phyloP scores from a whole-genome alignment of 2,888 invertebrate genomes.

The Ellobium chinense region DNA sequence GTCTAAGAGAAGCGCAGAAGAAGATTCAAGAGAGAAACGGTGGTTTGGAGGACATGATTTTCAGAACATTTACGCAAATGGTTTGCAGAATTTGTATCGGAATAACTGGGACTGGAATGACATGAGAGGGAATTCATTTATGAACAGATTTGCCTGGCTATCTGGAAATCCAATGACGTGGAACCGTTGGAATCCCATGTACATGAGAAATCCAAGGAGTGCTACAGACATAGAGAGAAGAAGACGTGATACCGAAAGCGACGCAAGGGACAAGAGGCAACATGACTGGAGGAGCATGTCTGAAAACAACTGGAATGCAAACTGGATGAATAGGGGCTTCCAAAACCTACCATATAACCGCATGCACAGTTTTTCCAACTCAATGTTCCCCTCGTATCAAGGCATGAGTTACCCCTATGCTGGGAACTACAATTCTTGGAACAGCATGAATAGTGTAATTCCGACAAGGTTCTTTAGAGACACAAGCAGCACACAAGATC shows the following conservation, averaged over 20 bases:
- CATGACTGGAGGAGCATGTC: not conserved
- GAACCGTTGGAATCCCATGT: not conserved
- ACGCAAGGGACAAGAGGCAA: not conserved
- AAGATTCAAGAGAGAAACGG: not conserved
- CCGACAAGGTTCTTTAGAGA: constrained; percentile 1
- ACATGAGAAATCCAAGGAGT: not conserved
- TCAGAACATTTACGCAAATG: constrained; percentile 3
- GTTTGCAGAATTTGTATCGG: not conserved
- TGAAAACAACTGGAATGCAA: not conserved
- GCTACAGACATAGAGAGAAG: not conserved
- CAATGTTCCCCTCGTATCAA: not conserved
- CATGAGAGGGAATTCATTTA: not conserved
- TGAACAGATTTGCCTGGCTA: not conserved
- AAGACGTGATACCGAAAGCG: not conserved
- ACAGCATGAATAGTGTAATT: not conserved
- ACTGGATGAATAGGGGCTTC: not conserved
- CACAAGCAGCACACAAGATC: not conserved
- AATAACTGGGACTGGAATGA: not conserved
- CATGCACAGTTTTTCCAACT: not conserved
- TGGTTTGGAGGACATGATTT: not conserved
- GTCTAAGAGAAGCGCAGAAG: not conserved
- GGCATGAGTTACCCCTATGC: not conserved
- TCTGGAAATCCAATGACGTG: not conserved
- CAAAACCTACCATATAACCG: not conserved
- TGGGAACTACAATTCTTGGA: not conserved